A percentile compares a stretch with the other conserved stretches of the same genome.
Conservation (phyloP, 2,113 vertebrate genomes). For the Alosa alosa region DNA sequence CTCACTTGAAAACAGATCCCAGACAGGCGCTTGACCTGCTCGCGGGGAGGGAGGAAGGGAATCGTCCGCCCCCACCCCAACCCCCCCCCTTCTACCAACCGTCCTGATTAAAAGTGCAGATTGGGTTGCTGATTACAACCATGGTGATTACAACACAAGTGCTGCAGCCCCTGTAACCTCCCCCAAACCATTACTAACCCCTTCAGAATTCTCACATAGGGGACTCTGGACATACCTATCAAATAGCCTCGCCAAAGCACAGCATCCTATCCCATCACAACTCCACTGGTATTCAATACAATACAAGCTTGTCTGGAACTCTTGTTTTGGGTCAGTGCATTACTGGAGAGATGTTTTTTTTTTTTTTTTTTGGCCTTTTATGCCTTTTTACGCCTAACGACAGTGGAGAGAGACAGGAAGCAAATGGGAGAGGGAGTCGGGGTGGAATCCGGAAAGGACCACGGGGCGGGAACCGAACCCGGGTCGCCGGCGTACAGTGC, state of each 20-base stretch:
- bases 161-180: conserved; percentile 1
- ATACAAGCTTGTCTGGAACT: background rate
- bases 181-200: background rate
- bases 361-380: too few relatives aligned
- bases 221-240: conserved; percentile 34
- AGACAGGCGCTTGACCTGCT: conserved; percentile 37
- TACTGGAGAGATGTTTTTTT: background rate
- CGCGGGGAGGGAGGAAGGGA: background rate
- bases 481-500: too few relatives aligned
- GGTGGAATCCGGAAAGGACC: too few relatives aligned
- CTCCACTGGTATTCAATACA: background rate
- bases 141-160: conserved; percentile 6
- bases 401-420: too few relatives aligned
- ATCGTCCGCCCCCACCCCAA: too few relatives aligned
- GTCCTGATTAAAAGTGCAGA: conserved; percentile 51
- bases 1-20: conserved; percentile 46
- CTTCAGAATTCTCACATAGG: background rate
- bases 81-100: conserved; percentile 20
- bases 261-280: background rate
- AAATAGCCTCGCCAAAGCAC: background rate
- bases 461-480: too few relatives aligned
- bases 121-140: conserved; percentile 53
- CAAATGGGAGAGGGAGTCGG: too few relatives aligned
- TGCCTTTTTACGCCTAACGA: too few relatives aligned
- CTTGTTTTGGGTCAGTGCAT: background rate